Evolutionary conservation across 2,797 vertebrate species (phyloP), one percentile per base, ranked within the genome.

Genomic region (Alca torda): DNA sequence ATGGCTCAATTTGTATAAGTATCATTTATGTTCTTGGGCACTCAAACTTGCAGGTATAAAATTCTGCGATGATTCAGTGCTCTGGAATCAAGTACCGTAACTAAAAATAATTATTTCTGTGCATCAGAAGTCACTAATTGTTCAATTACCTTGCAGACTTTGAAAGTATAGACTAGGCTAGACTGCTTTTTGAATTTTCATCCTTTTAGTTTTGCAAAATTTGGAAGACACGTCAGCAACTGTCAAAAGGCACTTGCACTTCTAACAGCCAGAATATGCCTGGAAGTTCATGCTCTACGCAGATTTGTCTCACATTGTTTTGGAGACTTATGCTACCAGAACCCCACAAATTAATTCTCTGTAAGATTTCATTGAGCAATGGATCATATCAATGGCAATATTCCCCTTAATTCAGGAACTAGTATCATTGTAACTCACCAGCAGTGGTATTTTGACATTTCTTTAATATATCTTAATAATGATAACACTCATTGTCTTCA

Each of bases 401-500:
- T 37, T 76, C 11, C 5, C 4, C 8, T 70, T 67, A 16, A 33
- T 65, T 91, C 43, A 43, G 39, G 9, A 70, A 12, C 9, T 54
- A 43, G 3, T 46, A 13, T 21, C 5, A 37, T n/a, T 60, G 17
- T 39, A 84, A 82, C 24, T 74, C 41, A 91, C 3, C 12, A 89
- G 4, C 3, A 67, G 11, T 7, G 72, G 17, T 57, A 46, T 68
- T 82, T 72, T 39, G 17, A n/a, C 7, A 59, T 56, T 84, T 87
- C 9, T 74, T 76, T 59, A 56, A 31, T 16, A 33, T 23, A 8
- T 89, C 39, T 79, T 63, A 57, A 46, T 39, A 72, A 53, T 28
- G 2, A 6, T 41, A 76, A 65, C 0, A 0, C 4, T 79, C 1
- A 46, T 21, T 48, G 2, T 64, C 16, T 54, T 77, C 23, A 54